phyloP scores from a whole-genome alignment of 2,797 vertebrate species.

The Sitta carolinensis region DNA sequence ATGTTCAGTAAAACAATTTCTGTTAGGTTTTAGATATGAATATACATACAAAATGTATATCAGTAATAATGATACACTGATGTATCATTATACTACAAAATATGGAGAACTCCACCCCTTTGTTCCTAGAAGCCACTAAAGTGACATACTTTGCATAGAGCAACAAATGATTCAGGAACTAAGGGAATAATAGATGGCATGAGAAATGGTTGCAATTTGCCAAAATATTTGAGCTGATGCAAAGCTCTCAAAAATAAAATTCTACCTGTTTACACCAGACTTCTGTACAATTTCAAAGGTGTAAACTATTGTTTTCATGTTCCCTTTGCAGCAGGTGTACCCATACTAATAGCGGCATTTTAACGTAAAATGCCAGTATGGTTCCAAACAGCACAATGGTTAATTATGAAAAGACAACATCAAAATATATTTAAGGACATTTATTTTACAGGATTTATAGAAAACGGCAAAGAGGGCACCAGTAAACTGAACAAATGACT shows the following conservation, averaged over 20 bases:
- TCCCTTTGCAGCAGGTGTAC: conserved; percentile 77
- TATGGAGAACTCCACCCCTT: conserved; percentile 2
- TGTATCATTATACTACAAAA: conserved; percentile 32
- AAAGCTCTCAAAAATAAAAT: conserved; percentile 17
- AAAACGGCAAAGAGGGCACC: conserved; percentile 68
- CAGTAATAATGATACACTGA: conserved; percentile 15
- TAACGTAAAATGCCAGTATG: conserved; percentile 83
- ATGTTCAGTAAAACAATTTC: conserved; percentile 42
- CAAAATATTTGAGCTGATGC: neutral
- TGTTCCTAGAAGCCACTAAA: conserved; percentile 31
- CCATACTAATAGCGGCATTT: conserved; percentile 81
- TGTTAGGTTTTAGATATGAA: conserved; percentile 15
- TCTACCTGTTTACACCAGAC: conserved; percentile 74
- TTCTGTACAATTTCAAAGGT: conserved; percentile 61
- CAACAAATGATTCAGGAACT: conserved; percentile 33
- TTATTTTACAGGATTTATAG: conserved; percentile 78
- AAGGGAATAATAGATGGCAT: neutral
- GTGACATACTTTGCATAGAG: neutral
- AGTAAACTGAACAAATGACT: conserved; percentile 73
- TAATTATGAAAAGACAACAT: conserved; percentile 83
- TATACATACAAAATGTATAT: conserved; percentile 67
- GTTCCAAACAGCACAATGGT: conserved; percentile 77
- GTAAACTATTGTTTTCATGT: conserved; percentile 68
- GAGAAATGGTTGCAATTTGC: conserved; percentile 20
- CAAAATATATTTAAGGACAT: conserved; percentile 77